Evolutionary conservation across 1,140 invertebrate genomes (phyloP), one percentile per base, ranked within the genome.

Genomic region (Acromyrmex charruanus): DNA sequence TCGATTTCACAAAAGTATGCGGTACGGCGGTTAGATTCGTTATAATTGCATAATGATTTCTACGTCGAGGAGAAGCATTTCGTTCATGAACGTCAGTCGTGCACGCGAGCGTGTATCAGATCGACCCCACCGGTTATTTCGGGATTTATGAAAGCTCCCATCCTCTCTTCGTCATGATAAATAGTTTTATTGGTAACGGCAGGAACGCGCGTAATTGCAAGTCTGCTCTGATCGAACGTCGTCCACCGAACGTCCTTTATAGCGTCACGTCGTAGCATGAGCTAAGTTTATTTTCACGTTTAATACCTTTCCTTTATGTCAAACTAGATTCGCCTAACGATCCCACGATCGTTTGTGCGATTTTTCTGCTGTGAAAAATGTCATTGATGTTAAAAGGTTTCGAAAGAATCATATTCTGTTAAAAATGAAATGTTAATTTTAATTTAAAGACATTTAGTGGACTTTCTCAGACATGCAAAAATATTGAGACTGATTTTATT

Each of bases 1-100:
- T 12, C 53, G 80, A 35, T 74, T 74, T 39, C 55, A 69, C 25
- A 59, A 82, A 82, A 74, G 53, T 82, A 49, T 14, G 53, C 39
- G 35, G 51, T 10, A 39, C 53, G 35, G 51, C 44, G 44, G 39
- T 80, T 44, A 59, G 68, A 82, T 82, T 82, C 55, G 53, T 82
- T 82, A 82, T 82, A 81, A 81, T 69, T 81, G 49, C 51, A 58
- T 81, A 74, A 84, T 84, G 25, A 84, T 84, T 74, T 84, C 69
- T 49, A 84, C 18, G 28, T 61, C 80, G 55, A 74, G 39, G 35
- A 84, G 69, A 49, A 51, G 69, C n/a, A 51, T 75, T 74, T 82
- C 55, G 53, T 74, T 61, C 53, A 59, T 49, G 55, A 59, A 82
- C 55, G 55, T 59, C 69, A 44, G 39, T 18, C 69, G 39, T 51